Conservation (phyloP, 2,797 vertebrate genomes). For the Spheniscus humboldti region DNA sequence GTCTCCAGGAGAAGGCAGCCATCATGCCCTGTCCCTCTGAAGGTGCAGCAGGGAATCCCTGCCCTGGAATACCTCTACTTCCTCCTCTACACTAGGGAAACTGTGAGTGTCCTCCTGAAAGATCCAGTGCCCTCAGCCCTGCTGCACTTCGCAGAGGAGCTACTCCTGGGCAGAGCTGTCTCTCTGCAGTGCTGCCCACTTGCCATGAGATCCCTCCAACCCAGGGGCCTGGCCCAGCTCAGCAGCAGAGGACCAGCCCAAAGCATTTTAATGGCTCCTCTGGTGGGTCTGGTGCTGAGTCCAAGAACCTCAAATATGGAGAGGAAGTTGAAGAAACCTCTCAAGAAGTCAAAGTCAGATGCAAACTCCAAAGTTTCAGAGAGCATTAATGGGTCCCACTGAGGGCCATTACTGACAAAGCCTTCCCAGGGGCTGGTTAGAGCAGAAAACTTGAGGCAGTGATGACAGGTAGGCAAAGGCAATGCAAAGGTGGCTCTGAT, state of each 20-base stretch:
- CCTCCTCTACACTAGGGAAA: background rate
- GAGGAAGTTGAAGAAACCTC: too few relatives aligned
- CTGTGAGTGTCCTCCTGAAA: too few relatives aligned
- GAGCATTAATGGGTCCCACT: too few relatives aligned
- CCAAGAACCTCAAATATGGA: too few relatives aligned
- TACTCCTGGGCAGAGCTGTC: background rate
- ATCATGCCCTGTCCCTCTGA: background rate
- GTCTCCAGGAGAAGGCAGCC: background rate
- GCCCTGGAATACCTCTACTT: too few relatives aligned
- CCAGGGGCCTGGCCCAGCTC: background rate
- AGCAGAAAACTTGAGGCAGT: too few relatives aligned
- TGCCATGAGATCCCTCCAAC: background rate
- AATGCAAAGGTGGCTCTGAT: too few relatives aligned
- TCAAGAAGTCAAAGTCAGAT: too few relatives aligned
- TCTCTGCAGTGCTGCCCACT: background rate
- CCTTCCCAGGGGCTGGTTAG: too few relatives aligned
- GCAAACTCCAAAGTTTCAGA: too few relatives aligned
- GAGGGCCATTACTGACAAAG: too few relatives aligned
- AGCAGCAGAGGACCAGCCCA: background rate
- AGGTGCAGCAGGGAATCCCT: background rate
- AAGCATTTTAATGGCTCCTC: background rate
- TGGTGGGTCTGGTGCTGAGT: background rate
- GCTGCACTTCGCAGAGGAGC: background rate
- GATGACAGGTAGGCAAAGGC: too few relatives aligned
- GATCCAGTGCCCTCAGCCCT: background rate